Percentiles rank a stretch among this genome's conserved stretches.
Conservation (phyloP, 23 tunicate species). For the Botrylloides violaceus region DNA sequence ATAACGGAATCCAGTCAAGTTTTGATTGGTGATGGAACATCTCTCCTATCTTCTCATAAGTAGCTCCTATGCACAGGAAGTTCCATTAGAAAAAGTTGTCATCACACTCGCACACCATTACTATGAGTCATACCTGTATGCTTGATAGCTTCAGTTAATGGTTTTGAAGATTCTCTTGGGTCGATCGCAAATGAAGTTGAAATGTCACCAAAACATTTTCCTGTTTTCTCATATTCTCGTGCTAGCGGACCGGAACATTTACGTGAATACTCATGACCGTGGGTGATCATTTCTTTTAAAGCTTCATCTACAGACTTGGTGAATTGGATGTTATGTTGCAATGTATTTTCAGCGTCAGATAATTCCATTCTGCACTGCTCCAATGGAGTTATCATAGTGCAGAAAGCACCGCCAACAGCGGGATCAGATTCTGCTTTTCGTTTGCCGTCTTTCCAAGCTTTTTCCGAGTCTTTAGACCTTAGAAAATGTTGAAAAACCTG, state of each 20-base stretch:
- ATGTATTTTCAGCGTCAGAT: slow-evolving; percentile 45
- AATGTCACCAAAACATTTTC: slow-evolving; percentile 37
- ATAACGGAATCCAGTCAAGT: slow-evolving; percentile 74
- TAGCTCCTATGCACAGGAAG: slow-evolving; percentile 45
- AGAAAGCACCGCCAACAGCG: slow-evolving; percentile 75
- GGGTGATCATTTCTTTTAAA: slow-evolving; percentile 38
- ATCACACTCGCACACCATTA: no score
- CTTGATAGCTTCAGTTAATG: slow-evolving; percentile 55
- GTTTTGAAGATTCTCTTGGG: slow-evolving; percentile 27
- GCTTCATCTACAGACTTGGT: slow-evolving; percentile 65
- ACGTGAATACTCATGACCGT: slow-evolving; percentile 47
- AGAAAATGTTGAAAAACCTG: slow-evolving; percentile 83
- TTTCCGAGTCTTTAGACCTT: slow-evolving; percentile 53
- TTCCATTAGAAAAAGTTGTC: no score
- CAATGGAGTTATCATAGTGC: slow-evolving; percentile 27
- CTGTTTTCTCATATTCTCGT: slow-evolving; percentile 66
- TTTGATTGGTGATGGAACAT: slow-evolving; percentile 60
- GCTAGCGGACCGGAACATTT: slow-evolving; percentile 45
- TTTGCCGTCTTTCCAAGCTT: slow-evolving; percentile 93
- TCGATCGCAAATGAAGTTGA: slow-evolving; percentile 52
- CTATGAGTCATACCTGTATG: slow-evolving; percentile 74
- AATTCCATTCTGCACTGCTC: slow-evolving; percentile 25
- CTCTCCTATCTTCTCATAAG: slow-evolving; percentile 42
- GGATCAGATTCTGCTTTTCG: slow-evolving; percentile 82
- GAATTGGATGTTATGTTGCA: slow-evolving; percentile 51